Evolutionary conservation across 2,113 vertebrate genomes (phyloP), one percentile per base, ranked within the genome.

Genomic region (Calidris pugnax): DNA sequence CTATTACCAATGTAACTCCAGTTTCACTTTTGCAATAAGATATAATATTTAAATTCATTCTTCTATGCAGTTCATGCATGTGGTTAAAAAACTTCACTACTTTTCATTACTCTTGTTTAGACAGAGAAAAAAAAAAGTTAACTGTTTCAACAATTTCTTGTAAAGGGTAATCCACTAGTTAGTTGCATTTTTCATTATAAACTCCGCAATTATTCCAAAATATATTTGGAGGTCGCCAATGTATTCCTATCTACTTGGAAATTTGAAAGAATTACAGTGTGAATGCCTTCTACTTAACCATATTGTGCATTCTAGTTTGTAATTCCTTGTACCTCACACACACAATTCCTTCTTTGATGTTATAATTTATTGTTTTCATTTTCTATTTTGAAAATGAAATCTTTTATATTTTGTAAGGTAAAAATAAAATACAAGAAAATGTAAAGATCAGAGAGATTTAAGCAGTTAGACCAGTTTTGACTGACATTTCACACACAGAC

Each of bases 1-100:
- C 15, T 56, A 2, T 0, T 60, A 59, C 2, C 7, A 10, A 10
- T 4, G 9, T 4, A 73, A 33, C 2, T 18, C 3, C 26, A 43
- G 17, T 37, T 60, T 86, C 43, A 1, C 2, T 72, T 91, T 76
- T 84, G 5, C 17, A 51, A 20, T 11, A 73, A 4, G 4, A 77
- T 60, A 69, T 73, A 0, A 28, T 56, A 68, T 68, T 55, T 47
- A 51, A 73, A 72, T 15, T 51, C 0, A 22, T 63, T 92, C 2
- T 59, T 82, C 12, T 76, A 18, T 33, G 19, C 8, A 45, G 4
- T 12, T 72, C 14, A 28, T 22, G 33, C 3, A 7, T 13, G 4
- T 28, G 7, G 3, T 72, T 33, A 17, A 84, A 72, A 91, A 57
- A 14, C 2, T 35, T 18, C 19, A 37, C 2, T n/a, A 33, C 0